These are phyloP conservation scores for Merluccius polli DNA, from an alignment of 2,797 vertebrate species.

Conservation along the genomic window DNA sequence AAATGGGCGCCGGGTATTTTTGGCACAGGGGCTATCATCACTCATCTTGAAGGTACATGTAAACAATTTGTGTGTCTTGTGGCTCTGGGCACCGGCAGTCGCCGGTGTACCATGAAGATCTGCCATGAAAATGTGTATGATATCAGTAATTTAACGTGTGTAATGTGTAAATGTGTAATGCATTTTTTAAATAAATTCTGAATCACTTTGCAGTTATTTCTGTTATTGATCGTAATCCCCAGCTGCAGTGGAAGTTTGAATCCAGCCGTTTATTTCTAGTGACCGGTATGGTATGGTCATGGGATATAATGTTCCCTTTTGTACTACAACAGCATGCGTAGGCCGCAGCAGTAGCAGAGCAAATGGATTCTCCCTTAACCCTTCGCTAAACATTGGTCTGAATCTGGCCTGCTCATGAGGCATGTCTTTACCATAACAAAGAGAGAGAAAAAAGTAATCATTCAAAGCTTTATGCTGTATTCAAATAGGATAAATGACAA, in stretches of 20 bases:
- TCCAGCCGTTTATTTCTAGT: neutral
- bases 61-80: neutral
- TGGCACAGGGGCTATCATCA: neutral
- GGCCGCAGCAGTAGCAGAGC: conserved; percentile 5
- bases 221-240: neutral
- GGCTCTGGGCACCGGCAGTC: conserved; percentile 17
- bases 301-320: neutral
- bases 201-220: neutral
- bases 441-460: conserved; percentile 1
- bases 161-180: neutral
- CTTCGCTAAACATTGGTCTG: conserved; percentile 8
- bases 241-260: neutral
- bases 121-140: neutral
- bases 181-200: neutral
- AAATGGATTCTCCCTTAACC: conserved; percentile 11
- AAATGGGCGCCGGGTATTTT: conserved; percentile 1
- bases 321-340: neutral
- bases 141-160: neutral
- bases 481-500: neutral
- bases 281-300: neutral
- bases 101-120: neutral
- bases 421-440: conserved; percentile 19
- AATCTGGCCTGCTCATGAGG: conserved; percentile 3
- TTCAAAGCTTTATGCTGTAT: conserved; percentile 6
- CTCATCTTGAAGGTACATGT: conserved; percentile 1